phyloP scores from a whole-genome alignment of 1,140 invertebrate genomes.

The Diprion similis region DNA sequence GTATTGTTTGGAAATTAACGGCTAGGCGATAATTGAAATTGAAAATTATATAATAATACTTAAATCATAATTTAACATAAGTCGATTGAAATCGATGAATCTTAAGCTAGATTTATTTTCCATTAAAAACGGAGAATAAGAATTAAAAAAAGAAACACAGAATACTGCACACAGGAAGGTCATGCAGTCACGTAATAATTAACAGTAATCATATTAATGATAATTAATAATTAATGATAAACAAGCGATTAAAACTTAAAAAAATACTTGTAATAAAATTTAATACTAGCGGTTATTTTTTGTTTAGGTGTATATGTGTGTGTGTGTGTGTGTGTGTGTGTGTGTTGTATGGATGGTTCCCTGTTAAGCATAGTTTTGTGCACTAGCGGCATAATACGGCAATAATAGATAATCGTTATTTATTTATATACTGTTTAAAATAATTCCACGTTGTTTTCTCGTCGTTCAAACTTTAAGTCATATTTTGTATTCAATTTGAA shows the following conservation, averaged over 20 bases:
- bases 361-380: background rate
- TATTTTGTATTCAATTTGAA: too few species aligned
- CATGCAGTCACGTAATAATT: background rate
- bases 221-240: background rate
- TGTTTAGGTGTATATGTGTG: background rate
- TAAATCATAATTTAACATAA: background rate
- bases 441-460: too few species aligned
- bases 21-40: background rate
- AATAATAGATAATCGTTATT: background rate
- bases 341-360: background rate
- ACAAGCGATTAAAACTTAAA: background rate
- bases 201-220: background rate
- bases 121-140: background rate
- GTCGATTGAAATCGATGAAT: background rate
- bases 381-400: background rate
- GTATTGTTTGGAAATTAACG: background rate
- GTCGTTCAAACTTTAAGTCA: too few species aligned
- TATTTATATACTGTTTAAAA: too few species aligned
- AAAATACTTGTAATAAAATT: slow-evolving; percentile 8
- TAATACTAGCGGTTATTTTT: slow-evolving; percentile 1
- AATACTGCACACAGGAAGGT: background rate
- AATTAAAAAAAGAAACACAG: background rate
- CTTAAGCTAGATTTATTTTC: too few species aligned
- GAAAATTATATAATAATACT: background rate
- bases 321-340: background rate